phyloP scores from a whole-genome alignment of 2,113 vertebrate genomes.

The Phalacrocorax carbo region DNA sequence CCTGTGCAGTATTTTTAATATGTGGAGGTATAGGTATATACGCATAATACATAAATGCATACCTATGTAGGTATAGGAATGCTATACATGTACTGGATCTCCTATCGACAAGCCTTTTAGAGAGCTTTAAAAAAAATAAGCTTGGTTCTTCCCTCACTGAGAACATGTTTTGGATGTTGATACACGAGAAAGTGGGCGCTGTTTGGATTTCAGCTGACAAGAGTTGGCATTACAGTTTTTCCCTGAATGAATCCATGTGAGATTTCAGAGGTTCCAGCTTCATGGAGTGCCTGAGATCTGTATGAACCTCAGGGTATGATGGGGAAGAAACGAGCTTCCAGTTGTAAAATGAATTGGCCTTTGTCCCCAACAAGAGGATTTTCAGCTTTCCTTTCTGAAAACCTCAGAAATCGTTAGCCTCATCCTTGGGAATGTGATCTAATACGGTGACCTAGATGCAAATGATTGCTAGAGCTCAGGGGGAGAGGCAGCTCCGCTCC shows the following conservation, averaged over 20 bases:
- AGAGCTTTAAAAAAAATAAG: not conserved
- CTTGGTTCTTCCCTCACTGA: not conserved
- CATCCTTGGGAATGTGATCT: not conserved
- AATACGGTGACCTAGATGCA: conserved; percentile 43
- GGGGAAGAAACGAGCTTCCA: not conserved
- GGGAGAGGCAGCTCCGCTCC: not conserved
- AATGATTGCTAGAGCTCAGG: not conserved
- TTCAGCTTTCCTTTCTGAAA: conserved; percentile 29
- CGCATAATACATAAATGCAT: not conserved
- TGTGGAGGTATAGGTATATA: not conserved
- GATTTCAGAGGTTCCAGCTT: not conserved
- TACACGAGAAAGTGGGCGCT: not conserved
- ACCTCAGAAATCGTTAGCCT: not conserved
- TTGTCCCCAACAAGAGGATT: conserved; percentile 14
- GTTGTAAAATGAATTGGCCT: not conserved
- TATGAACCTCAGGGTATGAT: not conserved
- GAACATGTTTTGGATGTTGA: rapidly evolving
- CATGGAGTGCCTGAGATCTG: not conserved
- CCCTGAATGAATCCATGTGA: rapidly evolving
- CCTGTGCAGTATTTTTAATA: not conserved
- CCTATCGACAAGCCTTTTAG: not conserved
- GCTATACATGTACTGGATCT: not conserved
- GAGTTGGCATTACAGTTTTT: not conserved
- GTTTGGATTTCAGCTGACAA: not conserved
- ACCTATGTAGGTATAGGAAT: not conserved